These are phyloP conservation scores for Odontocolon sp. DNA, from an alignment of 2,888 invertebrate genomes.

Conservation along the genomic window DNA sequence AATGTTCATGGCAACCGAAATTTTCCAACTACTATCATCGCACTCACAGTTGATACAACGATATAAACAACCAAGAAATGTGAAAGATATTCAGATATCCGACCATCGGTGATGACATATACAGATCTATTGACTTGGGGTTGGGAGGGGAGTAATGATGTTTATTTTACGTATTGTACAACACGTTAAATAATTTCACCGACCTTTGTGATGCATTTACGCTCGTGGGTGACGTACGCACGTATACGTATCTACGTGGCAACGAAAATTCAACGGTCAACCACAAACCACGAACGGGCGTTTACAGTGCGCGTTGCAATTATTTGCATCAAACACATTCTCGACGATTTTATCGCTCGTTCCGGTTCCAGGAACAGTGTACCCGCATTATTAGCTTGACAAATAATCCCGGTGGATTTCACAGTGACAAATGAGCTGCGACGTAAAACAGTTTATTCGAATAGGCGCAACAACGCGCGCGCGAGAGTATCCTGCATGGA, in stretches of 20 bases:
- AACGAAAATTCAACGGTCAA: constrained; percentile 60
- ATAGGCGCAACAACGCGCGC: constrained; percentile 65
- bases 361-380: constrained; percentile 64
- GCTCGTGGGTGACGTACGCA: constrained; percentile 30
- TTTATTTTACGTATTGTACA: constrained; percentile 44
- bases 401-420: constrained; percentile 78
- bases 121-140: not conserved
- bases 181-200: constrained; percentile 53
- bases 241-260: constrained; percentile 18
- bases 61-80: no score
- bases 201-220: constrained; percentile 46
- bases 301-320: constrained; percentile 64
- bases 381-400: constrained; percentile 78
- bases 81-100: no score
- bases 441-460: constrained; percentile 75
- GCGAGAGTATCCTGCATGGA: not conserved
- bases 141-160: constrained; percentile 3
- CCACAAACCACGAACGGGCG: constrained; percentile 60
- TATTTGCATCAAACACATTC: constrained; percentile 69
- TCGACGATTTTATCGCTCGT: constrained; percentile 75
- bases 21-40: no score
- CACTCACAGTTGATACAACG: no score
- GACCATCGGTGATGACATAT: no score
- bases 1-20: no score
- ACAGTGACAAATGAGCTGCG: constrained; percentile 77